Conservation (phyloP, 2,888 invertebrate genomes). For the Allophyes oxyacanthae region DNA sequence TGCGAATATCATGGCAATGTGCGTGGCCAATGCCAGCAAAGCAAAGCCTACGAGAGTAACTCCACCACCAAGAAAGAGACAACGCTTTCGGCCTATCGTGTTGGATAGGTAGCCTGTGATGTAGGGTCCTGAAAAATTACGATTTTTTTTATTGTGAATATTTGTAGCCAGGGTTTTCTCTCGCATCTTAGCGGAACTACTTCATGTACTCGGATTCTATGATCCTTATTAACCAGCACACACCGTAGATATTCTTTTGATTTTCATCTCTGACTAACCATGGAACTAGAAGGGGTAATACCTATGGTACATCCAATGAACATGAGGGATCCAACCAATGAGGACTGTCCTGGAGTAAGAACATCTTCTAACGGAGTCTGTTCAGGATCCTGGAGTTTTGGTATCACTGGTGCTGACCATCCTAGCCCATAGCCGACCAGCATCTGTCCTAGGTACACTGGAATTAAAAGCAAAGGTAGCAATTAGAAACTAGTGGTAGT, state of each 20-base stretch:
- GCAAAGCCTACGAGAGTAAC: slow-evolving; percentile 45
- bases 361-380: slow-evolving; percentile 22
- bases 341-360: slow-evolving; percentile 14
- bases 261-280: too few relatives aligned
- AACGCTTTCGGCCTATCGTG: slow-evolving; percentile 62
- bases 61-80: slow-evolving; percentile 56
- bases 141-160: not conserved
- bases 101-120: slow-evolving; percentile 63
- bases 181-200: too few relatives aligned
- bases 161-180: not conserved
- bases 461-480: slow-evolving; percentile 8
- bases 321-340: slow-evolving; percentile 23
- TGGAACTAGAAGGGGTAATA: too few relatives aligned
- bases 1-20: slow-evolving; percentile 56
- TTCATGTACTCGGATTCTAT: too few relatives aligned
- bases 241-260: too few relatives aligned
- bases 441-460: slow-evolving; percentile 33
- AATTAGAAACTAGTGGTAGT: too few relatives aligned
- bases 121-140: slow-evolving; percentile 61
- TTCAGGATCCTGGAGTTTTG: slow-evolving; percentile 18
- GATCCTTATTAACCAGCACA: too few relatives aligned
- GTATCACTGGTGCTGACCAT: slow-evolving; percentile 29
- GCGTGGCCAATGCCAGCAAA: slow-evolving; percentile 51
- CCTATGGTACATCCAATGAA: slow-evolving; percentile 4
- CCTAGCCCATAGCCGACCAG: slow-evolving; percentile 2